phyloP scores from a whole-genome alignment of 2,797 vertebrate species.

The Acipenser oxyrinchus region DNA sequence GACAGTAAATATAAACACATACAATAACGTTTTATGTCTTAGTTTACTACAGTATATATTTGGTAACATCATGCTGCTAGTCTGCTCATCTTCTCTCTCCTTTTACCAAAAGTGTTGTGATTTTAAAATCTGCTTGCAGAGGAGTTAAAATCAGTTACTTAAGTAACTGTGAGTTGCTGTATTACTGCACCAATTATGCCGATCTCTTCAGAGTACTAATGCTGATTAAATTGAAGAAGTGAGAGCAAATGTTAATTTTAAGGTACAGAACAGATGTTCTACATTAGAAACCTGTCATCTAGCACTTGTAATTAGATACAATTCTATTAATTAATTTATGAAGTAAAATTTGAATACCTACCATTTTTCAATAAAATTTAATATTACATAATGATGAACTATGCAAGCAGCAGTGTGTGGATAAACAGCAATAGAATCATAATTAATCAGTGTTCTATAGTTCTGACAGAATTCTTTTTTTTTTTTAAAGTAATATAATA shows the following conservation, averaged over 20 bases:
- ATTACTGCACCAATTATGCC: not conserved
- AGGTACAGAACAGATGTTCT: not conserved
- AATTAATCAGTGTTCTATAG: too few relatives aligned
- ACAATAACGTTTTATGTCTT: too few relatives aligned
- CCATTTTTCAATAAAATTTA: not conserved
- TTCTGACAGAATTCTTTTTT: too few relatives aligned
- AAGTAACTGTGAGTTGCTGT: not conserved
- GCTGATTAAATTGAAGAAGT: not conserved
- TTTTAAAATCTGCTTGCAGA: not conserved
- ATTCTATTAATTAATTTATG: not conserved
- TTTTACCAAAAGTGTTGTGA: not conserved
- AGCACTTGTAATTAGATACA: not conserved
- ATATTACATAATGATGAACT: not conserved
- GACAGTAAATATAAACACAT: too few relatives aligned
- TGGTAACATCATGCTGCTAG: too few relatives aligned
- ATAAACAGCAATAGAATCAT: too few relatives aligned
- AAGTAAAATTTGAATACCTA: not conserved
- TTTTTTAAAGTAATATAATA: too few relatives aligned
- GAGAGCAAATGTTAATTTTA: slow-evolving; percentile 3
- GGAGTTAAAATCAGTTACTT: not conserved
- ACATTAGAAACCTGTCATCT: not conserved
- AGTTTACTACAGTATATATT: too few relatives aligned
- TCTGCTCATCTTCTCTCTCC: too few relatives aligned
- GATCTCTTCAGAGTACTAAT: not conserved
- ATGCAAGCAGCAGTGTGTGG: too few relatives aligned